Base-by-base conservation (phyloP, 2,797 vertebrate species). In the Rhinatrema bivittatum region DNA sequence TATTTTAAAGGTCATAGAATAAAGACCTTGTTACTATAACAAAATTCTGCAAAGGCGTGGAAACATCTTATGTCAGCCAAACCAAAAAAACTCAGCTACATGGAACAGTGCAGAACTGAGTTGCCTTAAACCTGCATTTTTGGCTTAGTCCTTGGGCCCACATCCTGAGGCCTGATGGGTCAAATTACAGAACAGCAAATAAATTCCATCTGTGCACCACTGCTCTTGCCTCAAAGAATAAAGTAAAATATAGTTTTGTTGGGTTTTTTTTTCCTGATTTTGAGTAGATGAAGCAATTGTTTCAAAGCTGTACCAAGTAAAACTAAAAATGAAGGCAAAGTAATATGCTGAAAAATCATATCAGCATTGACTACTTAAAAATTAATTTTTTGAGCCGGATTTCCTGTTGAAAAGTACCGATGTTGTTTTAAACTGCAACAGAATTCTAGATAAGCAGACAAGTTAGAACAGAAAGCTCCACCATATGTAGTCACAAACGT, bases 141-240 rank as follows among this genome's bases (percentile, higher is more conserved):
- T 70, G 70, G 68, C 65, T 50, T 25, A 20, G 47, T 49, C 35
- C 28, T 37, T 24, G 36, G 56, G 51, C 54, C 59, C 60, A 56
- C 53, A 63, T 60, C 42, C 65, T 59, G 52, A 65, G 59, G 61
- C 46, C 45, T 60, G 74, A 55, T 43, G 54, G 33, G 36, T 42
- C 63, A 46, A 62, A 57, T 77, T 67, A 66, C 42, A 24, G 40
- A 42, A 47, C 50, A 34, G 57, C 53, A 64, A 69, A 71, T 56
- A 31, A 39, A 39, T 56, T 62, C 45, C 49, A 45, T 55, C 42
- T 39, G 31, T 62, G 40, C 25, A 42, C 50, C 22, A 49, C 62
- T 59, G 45, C 53, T 50, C 38, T 35, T 55, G 50, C 51, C 50
- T 35, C 42, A 37, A 57, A 65, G 53, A 51, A 31, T 50, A 46